Percentiles rank a stretch among this genome's conserved stretches.
phyloP scores from a whole-genome alignment of 2,113 vertebrate species.

The Clarias macrocephalus region DNA sequence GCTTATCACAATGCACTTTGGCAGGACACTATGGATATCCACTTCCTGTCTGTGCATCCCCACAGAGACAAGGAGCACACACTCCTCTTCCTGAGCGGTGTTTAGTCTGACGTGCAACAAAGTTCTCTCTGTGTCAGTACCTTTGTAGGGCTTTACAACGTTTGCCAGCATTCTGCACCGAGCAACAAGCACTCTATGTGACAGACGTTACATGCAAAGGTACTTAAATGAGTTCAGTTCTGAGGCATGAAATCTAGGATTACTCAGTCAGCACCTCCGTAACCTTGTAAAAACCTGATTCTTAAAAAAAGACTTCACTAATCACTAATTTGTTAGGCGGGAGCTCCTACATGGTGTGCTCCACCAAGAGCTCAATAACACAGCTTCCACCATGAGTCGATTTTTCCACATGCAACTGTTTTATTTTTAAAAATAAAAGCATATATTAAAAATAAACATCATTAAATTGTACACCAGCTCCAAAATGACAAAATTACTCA shows the following conservation, averaged over 20 bases:
- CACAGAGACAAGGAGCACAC: conserved; percentile 20
- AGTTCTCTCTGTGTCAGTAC: background rate
- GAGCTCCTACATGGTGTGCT: background rate
- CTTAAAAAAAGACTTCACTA: background rate
- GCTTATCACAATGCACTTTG: conserved; percentile 54
- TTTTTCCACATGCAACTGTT: background rate
- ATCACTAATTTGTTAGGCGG: background rate
- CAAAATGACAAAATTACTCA: background rate
- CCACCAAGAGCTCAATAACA: background rate
- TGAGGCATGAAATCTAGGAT: background rate
- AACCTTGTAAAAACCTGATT: background rate
- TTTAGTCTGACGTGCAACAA: background rate
- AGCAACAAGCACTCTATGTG: background rate
- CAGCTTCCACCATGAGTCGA: background rate
- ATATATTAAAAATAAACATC: no score
- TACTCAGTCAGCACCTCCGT: background rate
- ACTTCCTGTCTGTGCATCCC: conserved; percentile 44
- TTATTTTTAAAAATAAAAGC: background rate
- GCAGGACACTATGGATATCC: conserved; percentile 45
- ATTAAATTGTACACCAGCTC: no score
- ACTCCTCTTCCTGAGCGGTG: conserved; percentile 32
- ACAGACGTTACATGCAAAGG: background rate
- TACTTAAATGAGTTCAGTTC: background rate
- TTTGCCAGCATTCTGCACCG: background rate
- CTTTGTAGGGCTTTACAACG: background rate